Conservation (phyloP, 2,888 invertebrate species). For the Rhamnusium bicolor region DNA sequence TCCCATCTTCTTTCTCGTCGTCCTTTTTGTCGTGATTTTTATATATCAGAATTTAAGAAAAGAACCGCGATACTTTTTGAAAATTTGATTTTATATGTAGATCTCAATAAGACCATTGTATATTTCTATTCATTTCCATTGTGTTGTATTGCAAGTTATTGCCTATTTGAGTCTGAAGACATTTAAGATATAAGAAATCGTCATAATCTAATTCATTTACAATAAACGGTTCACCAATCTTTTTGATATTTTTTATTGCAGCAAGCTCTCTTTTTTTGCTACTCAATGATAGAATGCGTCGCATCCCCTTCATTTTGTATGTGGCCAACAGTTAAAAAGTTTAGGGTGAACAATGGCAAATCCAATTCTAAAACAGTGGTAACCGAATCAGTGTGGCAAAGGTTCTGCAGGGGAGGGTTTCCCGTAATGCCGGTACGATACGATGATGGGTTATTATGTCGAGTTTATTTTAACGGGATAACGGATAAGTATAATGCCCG, state of each 20-base stretch:
- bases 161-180: not conserved
- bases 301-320: conserved; percentile 56
- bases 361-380: conserved; percentile 43
- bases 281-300: conserved; percentile 53
- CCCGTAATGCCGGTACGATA: too few species aligned
- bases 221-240: conserved; percentile 14
- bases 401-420: too few species aligned
- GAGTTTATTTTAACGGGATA: too few species aligned
- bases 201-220: conserved; percentile 20
- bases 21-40: not conserved
- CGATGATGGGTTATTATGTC: too few species aligned
- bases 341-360: conserved; percentile 51
- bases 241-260: conserved; percentile 25
- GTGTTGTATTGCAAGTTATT: not conserved
- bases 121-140: not conserved
- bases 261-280: conserved; percentile 40
- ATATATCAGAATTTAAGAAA: not conserved
- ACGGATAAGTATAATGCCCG: too few species aligned
- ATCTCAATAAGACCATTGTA: not conserved
- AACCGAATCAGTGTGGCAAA: too few species aligned
- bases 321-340: conserved; percentile 53
- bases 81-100: not conserved
- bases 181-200: conserved; percentile 19
- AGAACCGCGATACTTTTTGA: not conserved
- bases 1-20: not conserved